phyloP scores from a whole-genome alignment of 2,888 invertebrate genomes.

The Cosmia trapezina region DNA sequence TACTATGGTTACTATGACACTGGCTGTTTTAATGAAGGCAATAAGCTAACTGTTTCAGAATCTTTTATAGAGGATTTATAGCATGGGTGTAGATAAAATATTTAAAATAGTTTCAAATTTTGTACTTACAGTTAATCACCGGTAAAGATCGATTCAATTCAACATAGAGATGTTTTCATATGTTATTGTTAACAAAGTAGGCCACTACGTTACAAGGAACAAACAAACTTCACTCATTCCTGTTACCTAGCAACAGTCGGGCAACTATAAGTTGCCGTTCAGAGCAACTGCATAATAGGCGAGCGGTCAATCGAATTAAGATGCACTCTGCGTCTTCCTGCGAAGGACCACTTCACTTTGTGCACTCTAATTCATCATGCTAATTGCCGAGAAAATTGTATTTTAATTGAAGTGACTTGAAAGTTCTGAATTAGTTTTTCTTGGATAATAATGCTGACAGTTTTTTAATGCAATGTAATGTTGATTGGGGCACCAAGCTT shows the following conservation, averaged over 20 bases:
- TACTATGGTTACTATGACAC: no score
- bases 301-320: constrained; percentile 61
- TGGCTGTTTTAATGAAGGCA: no score
- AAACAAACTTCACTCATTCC: constrained; percentile 11
- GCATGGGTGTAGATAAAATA: no score
- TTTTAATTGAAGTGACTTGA: constrained; percentile 44
- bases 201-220: neutral
- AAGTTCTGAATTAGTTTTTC: constrained; percentile 38
- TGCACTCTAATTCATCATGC: constrained; percentile 48
- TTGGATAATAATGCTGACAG: constrained; percentile 14
- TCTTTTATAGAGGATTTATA: no score
- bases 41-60: no score
- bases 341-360: constrained; percentile 38
- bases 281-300: constrained; percentile 24
- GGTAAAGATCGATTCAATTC: no score
- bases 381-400: constrained; percentile 54
- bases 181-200: no score
- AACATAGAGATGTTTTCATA: no score
- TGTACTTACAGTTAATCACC: no score
- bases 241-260: constrained; percentile 5
- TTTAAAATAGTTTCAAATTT: no score
- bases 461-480: neutral
- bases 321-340: constrained; percentile 61
- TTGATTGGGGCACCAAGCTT: no score
- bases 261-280: constrained; percentile 15